phyloP scores from a whole-genome alignment of 2,797 vertebrate species.

The Spatula versicolor region DNA sequence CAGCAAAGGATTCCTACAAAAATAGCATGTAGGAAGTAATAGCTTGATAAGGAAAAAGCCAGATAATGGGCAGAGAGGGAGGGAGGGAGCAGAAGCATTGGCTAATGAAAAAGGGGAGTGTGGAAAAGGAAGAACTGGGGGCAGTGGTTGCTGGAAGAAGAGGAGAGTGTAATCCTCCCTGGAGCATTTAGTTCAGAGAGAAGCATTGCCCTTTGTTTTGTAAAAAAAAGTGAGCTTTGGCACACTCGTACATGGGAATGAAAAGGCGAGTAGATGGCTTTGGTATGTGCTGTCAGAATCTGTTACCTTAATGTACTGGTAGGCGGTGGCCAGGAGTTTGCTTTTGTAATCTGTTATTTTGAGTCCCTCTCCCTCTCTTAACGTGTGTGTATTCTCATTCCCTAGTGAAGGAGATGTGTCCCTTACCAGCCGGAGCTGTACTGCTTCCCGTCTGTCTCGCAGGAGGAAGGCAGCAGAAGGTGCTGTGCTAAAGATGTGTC shows the following conservation, averaged over 20 bases:
- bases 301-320: not conserved
- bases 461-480: not conserved
- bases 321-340: not conserved
- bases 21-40: not conserved
- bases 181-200: constrained; percentile 5
- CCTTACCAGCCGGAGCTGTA: not conserved
- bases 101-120: not conserved
- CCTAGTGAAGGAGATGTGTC: not conserved
- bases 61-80: not conserved
- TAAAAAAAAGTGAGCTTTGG: not conserved
- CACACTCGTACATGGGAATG: not conserved
- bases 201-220: constrained; percentile 1
- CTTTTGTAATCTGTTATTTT: not conserved
- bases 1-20: not conserved
- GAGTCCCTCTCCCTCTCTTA: not conserved
- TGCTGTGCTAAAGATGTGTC: not conserved
- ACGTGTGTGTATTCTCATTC: not conserved
- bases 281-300: not conserved
- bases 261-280: not conserved
- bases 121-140: not conserved
- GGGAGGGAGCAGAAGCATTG: not conserved
- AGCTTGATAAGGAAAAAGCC: not conserved
- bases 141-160: not conserved
- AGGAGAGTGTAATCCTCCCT: not conserved
- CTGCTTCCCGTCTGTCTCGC: not conserved